phyloP scores from a whole-genome alignment of 2,797 vertebrate genomes.

The Diceros bicornis region DNA sequence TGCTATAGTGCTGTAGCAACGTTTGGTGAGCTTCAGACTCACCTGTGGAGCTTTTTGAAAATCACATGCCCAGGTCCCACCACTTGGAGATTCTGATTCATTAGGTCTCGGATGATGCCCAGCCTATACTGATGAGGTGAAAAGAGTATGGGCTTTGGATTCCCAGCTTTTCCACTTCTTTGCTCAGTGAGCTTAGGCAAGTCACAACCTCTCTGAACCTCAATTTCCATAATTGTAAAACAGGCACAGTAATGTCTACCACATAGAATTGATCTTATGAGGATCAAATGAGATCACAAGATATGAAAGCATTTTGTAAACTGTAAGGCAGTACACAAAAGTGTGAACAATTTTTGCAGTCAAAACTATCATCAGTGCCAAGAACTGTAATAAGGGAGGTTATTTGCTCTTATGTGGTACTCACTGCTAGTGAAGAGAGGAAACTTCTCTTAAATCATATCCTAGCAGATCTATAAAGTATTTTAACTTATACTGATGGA shows the following conservation, averaged over 20 bases:
- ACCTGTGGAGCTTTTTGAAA: not conserved
- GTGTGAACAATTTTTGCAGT: not conserved
- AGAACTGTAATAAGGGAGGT: not conserved
- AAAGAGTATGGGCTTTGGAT: not conserved
- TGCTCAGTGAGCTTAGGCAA: slow-evolving; percentile 25
- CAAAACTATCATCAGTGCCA: not conserved
- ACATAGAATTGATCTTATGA: not conserved
- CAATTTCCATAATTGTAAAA: slow-evolving; percentile 1
- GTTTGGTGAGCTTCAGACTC: not conserved
- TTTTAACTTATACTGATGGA: not conserved
- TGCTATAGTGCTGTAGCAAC: not conserved
- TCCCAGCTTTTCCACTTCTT: not conserved
- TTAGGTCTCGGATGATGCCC: not conserved
- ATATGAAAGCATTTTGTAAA: slow-evolving; percentile 33
- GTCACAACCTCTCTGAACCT: not conserved
- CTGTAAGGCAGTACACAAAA: not conserved
- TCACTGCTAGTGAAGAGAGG: not conserved
- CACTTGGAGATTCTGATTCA: not conserved
- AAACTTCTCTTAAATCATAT: not conserved
- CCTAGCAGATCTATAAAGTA: not conserved
- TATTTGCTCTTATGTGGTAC: not conserved
- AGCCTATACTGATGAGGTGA: not conserved
- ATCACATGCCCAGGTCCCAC: not conserved
- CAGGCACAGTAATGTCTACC: not conserved
- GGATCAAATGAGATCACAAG: not conserved